Evolutionary conservation across 2,888 invertebrate genomes (phyloP), one percentile per base, ranked within the genome.

Genomic region (Rotaria socialis): DNA sequence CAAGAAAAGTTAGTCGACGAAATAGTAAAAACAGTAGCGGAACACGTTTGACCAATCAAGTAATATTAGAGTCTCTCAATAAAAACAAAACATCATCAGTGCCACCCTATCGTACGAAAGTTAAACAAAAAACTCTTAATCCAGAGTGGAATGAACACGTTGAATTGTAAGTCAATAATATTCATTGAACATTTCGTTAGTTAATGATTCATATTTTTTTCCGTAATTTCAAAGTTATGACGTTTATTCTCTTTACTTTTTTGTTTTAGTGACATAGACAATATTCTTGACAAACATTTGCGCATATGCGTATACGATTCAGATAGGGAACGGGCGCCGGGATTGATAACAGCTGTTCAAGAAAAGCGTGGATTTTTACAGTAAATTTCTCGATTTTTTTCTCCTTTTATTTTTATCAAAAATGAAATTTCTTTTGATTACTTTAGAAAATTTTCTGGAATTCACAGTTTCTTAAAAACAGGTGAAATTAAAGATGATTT

Each of bases 91-190:
- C 8, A 47, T 47, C 0, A 24, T 19, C 6, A 47, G 8, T 7
- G 14, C 47, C 35, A 47, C 1, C n/a, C 35, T 80, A 47, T 80
- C 43, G 47, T 47, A 80, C 80, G 0, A 47, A 47, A 47, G 24
- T 80, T 80, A 11, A 35, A 41, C 47, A 22, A 5, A 22, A 80
- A 80, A 80, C 80, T 11, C 10, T 80, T 47, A 47, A 80, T n/a
- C 80, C 80, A 2, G 80, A 80, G 47, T 80, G 80, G 80, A 80
- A 80, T 47, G 47, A 47, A 80, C 80, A 80, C n/a, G 47, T 80
- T 47, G 80, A 80, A 47, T 80, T 80, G 80, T 80, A 47, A 11
- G 47, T 47, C 6, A 4, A n/a, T 11, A 24, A 47, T 43, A 47
- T 16, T 27, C 0, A 67, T 22, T 11, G 2, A 52, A 3, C 11